A percentile compares a stretch with the other conserved stretches of the same genome.
Conservation (phyloP, 2,888 invertebrate genomes). For the Entomobrya multifasciata region DNA sequence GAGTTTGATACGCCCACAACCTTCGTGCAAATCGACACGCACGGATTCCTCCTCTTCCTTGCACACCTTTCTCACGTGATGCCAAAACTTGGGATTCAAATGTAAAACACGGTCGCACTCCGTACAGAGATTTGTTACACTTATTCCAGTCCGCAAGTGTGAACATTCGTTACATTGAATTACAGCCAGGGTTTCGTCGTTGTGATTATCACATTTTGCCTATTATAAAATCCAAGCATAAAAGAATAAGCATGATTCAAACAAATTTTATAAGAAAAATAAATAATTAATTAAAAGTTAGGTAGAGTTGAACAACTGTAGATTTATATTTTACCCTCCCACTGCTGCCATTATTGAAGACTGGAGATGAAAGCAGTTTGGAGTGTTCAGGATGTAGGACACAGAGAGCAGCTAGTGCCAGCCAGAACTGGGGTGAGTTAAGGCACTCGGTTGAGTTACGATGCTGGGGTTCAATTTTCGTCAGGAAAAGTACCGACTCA, state of each 20-base stretch:
- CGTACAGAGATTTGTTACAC: conserved; percentile 86
- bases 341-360: conserved; percentile 86
- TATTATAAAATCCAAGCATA: conserved; percentile 81
- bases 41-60: conserved; percentile 98
- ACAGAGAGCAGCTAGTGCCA: conserved; percentile 95
- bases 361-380: conserved; percentile 89
- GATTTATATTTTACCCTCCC: conserved; percentile 80
- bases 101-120: conserved; percentile 98
- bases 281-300: conserved; percentile 30
- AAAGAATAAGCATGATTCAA: neutral
- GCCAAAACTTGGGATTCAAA: conserved; percentile 91
- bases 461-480: conserved; percentile 89
- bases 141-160: too few species aligned
- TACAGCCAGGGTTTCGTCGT: conserved; percentile 96
- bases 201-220: conserved; percentile 96
- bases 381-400: conserved; percentile 95
- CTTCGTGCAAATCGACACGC: conserved; percentile 97
- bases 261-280: neutral
- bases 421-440: conserved; percentile 92
- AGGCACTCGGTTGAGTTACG: conserved; percentile 89
- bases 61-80: conserved; percentile 93
- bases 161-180: conserved; percentile 93
- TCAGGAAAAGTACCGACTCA: conserved; percentile 91
- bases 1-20: conserved; percentile 95
- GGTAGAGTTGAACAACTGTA: neutral